Evolutionary conservation across 2,113 vertebrate genomes (phyloP).

Genomic region (Cercopithecus mona): DNA sequence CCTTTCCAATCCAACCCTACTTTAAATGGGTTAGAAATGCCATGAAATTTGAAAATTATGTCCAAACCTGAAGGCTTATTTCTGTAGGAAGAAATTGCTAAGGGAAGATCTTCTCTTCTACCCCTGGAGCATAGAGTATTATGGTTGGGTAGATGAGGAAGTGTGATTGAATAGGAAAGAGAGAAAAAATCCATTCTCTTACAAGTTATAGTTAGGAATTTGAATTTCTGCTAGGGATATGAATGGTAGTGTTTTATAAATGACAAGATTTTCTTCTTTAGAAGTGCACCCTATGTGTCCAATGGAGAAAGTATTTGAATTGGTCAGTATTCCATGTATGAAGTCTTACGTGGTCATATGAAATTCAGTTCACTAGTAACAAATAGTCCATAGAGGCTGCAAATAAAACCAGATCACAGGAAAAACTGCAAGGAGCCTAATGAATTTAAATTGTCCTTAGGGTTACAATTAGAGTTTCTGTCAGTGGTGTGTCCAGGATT

Average conservation of each 20-base stretch:
- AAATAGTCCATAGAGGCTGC: not conserved
- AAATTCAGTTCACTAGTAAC: not conserved
- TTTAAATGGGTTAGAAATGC: not conserved
- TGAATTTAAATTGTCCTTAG: not conserved
- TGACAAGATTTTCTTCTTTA: not conserved
- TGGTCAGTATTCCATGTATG: not conserved
- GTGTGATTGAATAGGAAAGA: fast-evolving
- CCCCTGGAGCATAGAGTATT: too few relatives aligned
- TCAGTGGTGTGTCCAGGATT: not conserved
- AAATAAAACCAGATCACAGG: not conserved
- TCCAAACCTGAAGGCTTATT: not conserved
- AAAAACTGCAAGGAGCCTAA: not conserved
- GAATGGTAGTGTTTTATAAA: not conserved
- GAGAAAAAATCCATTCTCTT: not conserved
- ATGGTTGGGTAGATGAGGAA: not conserved
- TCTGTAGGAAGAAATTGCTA: not conserved
- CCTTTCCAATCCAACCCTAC: not conserved
- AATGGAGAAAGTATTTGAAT: not conserved
- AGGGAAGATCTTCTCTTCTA: not conserved
- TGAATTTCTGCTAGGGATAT: not conserved
- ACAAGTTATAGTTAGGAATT: not conserved
- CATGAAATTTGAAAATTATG: not conserved
- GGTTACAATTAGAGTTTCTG: not conserved
- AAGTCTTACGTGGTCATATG: not conserved
- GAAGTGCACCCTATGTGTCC: not conserved